These are phyloP conservation scores for Macrosteles quadrilineatus DNA, from an alignment of 1,140 invertebrate genomes.

Conservation along the genomic window DNA sequence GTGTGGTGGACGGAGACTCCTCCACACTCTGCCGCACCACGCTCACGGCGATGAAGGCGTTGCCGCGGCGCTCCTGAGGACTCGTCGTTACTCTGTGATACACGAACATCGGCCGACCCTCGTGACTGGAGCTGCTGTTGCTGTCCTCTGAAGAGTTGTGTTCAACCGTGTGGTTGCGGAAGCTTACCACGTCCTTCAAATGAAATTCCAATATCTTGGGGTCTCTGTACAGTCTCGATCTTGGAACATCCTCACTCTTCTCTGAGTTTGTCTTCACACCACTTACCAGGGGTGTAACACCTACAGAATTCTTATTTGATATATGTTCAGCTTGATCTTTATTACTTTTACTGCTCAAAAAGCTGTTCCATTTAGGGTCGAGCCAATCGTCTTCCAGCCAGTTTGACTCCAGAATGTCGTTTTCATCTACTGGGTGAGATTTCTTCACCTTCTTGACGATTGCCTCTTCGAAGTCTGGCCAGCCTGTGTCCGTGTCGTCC, in stretches of 20 bases:
- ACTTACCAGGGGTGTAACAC: background rate
- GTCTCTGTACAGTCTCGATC: background rate
- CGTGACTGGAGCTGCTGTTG: background rate
- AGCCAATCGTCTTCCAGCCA: constrained; percentile 7
- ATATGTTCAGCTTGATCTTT: background rate
- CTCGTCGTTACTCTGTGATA: constrained; percentile 2
- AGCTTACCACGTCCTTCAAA: background rate
- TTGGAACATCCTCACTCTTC: background rate
- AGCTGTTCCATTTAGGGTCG: background rate
- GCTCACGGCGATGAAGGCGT: constrained; percentile 7
- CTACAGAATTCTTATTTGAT: background rate
- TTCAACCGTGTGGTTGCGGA: background rate
- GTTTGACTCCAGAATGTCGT: background rate
- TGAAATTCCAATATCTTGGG: background rate
- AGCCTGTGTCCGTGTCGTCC: constrained; percentile 6
- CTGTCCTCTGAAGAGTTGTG: background rate
- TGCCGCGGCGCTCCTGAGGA: background rate
- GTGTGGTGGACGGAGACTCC: background rate
- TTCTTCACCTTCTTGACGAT: background rate
- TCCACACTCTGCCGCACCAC: background rate
- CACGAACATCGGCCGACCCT: background rate
- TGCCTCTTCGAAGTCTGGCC: constrained; percentile 7
- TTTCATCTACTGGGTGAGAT: background rate
- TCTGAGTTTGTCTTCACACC: background rate
- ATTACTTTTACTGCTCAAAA: too few species aligned